Evolutionary conservation across 2,797 vertebrate genomes (phyloP).

Genomic region (Chelonia mydas): DNA sequence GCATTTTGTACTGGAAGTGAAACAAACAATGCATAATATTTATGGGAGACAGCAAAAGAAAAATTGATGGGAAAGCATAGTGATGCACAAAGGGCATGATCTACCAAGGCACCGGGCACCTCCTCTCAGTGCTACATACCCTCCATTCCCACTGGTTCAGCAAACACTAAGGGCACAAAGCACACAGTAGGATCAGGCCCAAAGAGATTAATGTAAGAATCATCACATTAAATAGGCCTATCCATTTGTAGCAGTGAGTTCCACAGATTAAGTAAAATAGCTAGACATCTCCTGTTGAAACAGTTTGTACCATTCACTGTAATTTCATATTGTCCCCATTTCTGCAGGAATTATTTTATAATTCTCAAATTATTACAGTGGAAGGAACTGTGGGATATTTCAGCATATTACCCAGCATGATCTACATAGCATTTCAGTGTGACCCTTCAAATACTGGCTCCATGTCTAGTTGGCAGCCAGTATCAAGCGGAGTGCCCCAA

Average conservation of each 20-base stretch:
- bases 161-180: background rate
- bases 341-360: background rate
- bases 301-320: background rate
- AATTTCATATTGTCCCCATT: background rate
- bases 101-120: background rate
- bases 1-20: background rate
- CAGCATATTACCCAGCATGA: background rate
- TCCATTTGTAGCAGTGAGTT: rapidly evolving
- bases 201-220: background rate
- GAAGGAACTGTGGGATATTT: background rate
- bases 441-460: background rate
- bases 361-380: background rate
- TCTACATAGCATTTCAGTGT: rapidly evolving
- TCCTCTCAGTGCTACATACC: background rate
- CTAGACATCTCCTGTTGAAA: background rate
- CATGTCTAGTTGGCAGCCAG: too few species aligned
- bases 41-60: background rate
- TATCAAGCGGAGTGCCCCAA: too few species aligned
- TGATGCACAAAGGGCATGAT: background rate
- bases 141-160: background rate
- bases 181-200: background rate
- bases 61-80: background rate
- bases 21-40: background rate
- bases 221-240: background rate
- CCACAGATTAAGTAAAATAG: background rate